Evolutionary conservation across 2,888 invertebrate species (phyloP), one percentile per base, ranked within the genome.

Genomic region (Tiphia femorata): DNA sequence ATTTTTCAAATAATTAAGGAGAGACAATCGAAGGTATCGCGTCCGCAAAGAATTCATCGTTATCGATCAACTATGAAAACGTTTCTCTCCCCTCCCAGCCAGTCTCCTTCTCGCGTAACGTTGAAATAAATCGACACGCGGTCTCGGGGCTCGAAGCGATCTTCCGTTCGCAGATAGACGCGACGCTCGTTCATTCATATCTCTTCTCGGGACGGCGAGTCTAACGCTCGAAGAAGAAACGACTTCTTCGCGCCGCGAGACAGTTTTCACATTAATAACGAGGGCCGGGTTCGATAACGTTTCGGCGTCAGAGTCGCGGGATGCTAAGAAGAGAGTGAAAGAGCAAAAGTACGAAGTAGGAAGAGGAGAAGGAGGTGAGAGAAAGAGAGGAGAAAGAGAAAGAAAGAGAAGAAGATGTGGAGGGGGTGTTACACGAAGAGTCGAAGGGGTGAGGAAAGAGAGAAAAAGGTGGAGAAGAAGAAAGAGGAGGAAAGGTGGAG

Each of bases 261-360:
- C 53, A 50, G 43, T 60, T 59, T 50, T 56, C 64, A 53, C 64
- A 60, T 64, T 64, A 64, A 59, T 60, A 64, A 64, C 64, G 37
- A 38, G 48, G 44, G 48, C 46, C 29, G 41, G 46, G 46, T 50
- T 64, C 55, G 55, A 60, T 59, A 64, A 56, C 41, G 48, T 38
- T 46, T 51, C 41, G 41, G 44, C 16, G 30, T 25, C 42, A 37
- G 19, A 38, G 55, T 47, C 48, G 44, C 43, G 53, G 40, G 33
- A 42, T 30, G 49, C 54, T 30, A 42, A 49, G 40, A 49, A 17
- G 54, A 37, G 27, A 27, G 27, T 38, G n/a, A 10, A 20, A 19
- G 33, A 17, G 27, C 5, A 20, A 30, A 12, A 17, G 40, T 21
- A 37, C 33, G 14, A 58, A 47, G 40, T 40, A 64, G 47, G 48